Evolutionary conservation across 2,113 vertebrate species (phyloP).

Genomic region (Sardina pilchardus): DNA sequence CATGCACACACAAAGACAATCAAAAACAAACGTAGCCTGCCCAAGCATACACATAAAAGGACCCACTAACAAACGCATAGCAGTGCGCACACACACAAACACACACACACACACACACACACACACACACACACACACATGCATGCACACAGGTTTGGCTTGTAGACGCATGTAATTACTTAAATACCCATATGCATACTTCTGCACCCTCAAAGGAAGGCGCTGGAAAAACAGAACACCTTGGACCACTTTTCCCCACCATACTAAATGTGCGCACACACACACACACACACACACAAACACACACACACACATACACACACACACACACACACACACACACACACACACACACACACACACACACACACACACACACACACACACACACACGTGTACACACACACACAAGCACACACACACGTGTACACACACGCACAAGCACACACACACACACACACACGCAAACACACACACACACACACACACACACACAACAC

Average conservation of each 20-base stretch:
- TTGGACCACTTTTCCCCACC: constrained; percentile 13
- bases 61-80: background rate
- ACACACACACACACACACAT: background rate
- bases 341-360: background rate
- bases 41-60: background rate
- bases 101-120: background rate
- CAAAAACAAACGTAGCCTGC: background rate
- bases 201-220: constrained; percentile 31
- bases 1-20: background rate
- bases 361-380: background rate
- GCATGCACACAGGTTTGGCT: constrained; percentile 43
- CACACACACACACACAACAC: too few relatives aligned
- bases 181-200: constrained; percentile 34
- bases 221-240: constrained; percentile 35
- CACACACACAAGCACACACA: too few relatives aligned
- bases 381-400: background rate
- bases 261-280: background rate
- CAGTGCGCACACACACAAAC: background rate
- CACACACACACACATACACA: background rate
- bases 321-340: background rate
- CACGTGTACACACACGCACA: background rate
- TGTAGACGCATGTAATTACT: constrained; percentile 41
- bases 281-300: background rate
- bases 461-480: too few relatives aligned
- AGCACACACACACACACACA: background rate